phyloP scores from a whole-genome alignment of 2,113 vertebrate genomes.

The Ailurus styani region DNA sequence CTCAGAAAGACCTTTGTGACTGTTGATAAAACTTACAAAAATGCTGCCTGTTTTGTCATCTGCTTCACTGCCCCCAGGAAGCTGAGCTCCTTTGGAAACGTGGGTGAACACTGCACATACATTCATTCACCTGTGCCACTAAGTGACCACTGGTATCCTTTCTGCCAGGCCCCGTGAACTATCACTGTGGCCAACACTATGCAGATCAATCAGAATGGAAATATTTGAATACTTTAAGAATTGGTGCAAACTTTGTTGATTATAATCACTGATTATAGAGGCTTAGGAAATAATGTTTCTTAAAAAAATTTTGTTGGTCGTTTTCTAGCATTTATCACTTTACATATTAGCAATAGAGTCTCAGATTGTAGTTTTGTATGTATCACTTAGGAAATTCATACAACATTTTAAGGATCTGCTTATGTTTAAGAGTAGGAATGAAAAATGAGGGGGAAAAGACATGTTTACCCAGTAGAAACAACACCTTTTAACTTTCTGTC shows the following conservation, averaged over 20 bases:
- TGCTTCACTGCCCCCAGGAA: background rate
- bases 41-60: background rate
- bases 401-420: background rate
- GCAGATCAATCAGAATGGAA: background rate
- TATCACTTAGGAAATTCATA: background rate
- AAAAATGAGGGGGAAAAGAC: background rate
- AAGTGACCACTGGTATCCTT: background rate
- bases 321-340: background rate
- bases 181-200: background rate
- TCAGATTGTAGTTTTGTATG: background rate
- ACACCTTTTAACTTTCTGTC: conserved; percentile 56
- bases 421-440: background rate
- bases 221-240: background rate
- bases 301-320: background rate
- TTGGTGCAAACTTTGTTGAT: background rate
- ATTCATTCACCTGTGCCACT: background rate
- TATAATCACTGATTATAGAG: background rate
- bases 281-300: background rate
- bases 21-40: background rate
- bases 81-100: background rate
- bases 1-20: background rate
- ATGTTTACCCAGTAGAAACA: conserved; percentile 56
- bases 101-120: background rate
- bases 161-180: background rate
- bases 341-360: background rate